Conservation (phyloP, 2,113 vertebrate genomes). For the Mesoclemmys tuberculata region DNA sequence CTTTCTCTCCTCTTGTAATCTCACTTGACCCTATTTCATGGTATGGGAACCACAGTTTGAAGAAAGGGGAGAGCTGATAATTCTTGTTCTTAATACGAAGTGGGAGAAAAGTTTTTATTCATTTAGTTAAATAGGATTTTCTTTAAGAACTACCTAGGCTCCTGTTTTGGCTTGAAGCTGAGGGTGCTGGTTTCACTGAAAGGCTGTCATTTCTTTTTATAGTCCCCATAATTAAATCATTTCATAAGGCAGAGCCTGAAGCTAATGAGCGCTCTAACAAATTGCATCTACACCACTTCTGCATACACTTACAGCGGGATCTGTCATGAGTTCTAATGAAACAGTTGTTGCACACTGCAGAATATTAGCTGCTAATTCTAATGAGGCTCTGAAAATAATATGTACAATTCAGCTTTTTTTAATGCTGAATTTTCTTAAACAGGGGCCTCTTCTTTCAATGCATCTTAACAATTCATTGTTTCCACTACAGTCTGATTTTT, state of each 20-base stretch:
- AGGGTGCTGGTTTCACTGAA: not conserved
- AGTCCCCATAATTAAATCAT: not conserved
- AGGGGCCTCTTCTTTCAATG: too few species aligned
- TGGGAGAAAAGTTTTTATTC: not conserved
- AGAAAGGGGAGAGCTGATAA: too few species aligned
- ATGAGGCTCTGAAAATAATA: not conserved
- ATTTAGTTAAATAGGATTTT: not conserved
- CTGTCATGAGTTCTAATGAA: not conserved
- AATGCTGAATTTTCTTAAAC: not conserved
- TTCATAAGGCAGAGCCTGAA: not conserved
- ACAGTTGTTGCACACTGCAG: not conserved
- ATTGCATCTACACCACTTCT: not conserved
- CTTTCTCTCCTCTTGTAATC: too few species aligned
- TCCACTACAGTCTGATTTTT: conserved; percentile 68
- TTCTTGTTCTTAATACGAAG: too few species aligned
- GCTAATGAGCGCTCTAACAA: not conserved
- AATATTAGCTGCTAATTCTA: not conserved
- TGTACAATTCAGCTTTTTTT: not conserved
- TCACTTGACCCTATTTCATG: too few species aligned
- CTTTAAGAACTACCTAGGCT: not conserved
- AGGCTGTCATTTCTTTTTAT: not conserved
- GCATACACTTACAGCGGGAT: not conserved
- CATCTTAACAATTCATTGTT: not conserved
- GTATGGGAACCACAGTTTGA: too few species aligned
- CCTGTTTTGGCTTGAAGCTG: not conserved